Base-by-base conservation (phyloP, 2,113 vertebrate species). In the Carassius gibelio region DNA sequence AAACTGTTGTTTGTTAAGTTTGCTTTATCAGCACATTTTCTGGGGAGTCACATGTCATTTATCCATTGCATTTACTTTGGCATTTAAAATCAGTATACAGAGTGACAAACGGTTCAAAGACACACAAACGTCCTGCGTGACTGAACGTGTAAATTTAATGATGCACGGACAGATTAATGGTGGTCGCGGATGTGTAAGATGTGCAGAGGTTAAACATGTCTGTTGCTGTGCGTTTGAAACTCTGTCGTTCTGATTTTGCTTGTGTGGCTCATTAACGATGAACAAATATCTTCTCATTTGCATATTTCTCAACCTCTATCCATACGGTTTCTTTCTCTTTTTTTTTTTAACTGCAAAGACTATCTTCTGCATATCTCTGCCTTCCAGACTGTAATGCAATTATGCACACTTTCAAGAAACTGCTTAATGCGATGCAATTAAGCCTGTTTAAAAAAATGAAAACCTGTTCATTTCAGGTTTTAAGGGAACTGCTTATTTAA, bases 361-460 rank as follows among this genome's bases (percentile, higher is more conserved):
- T 36, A 52, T 81, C 80, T 82, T 23, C 77, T 76, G 85, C 71
- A 82, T 84, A 84, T 72, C 81, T 84, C 81, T 78, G 8, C 87
- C 85, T 74, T 81, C 78, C 85, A 86, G 85, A 88, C 84, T 86
- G 82, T 88, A 81, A 88, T 77, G 87, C 68, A 86, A 88, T 88
- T 88, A 88, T 74, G 61, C 82, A 66, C 68, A 84, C 45, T 55
- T 82, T 76, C 8, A 64, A 84, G 30, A 82, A 86, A 86, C 79
- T 61, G 64, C 66, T 48, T 77, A 74, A 83, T 81, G 52, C 64
- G 66, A 84, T 57, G 71, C 71, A 84, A 78, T 72, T 86, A 88
- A 76, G 72, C 38, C 71, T 61, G 61, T 10, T 83, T 83, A 80
- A 66, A 52, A 48, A 85, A 48, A 48, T 3, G 2, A 48, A 48